These are phyloP conservation scores for Odocoileus hemionus DNA, from an alignment of 2,113 vertebrate genomes.

Conservation along the genomic window DNA sequence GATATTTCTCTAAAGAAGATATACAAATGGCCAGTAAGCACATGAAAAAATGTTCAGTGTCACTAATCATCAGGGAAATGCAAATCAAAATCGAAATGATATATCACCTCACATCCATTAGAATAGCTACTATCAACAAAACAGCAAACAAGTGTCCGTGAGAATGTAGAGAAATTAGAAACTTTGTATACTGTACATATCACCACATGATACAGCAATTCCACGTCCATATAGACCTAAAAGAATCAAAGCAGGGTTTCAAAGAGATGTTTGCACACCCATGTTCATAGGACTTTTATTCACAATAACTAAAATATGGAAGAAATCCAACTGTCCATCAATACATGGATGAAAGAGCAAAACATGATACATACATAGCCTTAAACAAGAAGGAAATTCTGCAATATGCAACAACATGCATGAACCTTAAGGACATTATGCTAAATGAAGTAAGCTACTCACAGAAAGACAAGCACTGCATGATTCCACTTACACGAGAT, in stretches of 20 bases:
- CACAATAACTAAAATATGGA: background rate
- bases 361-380: background rate
- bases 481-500: background rate
- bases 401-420: background rate
- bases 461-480: background rate
- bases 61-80: background rate
- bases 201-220: background rate
- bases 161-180: background rate
- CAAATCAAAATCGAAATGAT: background rate
- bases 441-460: background rate
- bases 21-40: background rate
- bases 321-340: background rate
- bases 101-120: background rate
- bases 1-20: background rate
- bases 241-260: background rate
- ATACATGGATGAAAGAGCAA: background rate
- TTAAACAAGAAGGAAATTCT: background rate
- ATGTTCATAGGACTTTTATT: background rate
- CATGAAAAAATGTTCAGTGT: background rate
- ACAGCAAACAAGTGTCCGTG: background rate
- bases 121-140: background rate
- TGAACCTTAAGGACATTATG: background rate
- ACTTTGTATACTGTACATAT: background rate
- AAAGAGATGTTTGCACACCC: background rate
- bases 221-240: background rate